These are phyloP conservation scores for Nothobranchius furzeri DNA, from an alignment of 2,113 vertebrate species.

Conservation along the genomic window DNA sequence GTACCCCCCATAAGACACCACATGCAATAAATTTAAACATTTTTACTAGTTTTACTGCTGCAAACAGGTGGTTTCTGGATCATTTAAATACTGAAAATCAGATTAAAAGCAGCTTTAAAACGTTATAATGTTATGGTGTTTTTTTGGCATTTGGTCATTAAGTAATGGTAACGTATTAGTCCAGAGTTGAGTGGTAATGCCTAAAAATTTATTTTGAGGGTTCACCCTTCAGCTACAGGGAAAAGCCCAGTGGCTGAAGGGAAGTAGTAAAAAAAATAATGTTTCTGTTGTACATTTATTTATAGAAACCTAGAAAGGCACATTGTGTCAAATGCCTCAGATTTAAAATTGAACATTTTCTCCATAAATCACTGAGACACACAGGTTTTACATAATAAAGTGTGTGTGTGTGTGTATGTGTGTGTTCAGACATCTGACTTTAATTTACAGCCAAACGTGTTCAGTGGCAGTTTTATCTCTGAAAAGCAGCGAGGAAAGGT, in stretches of 20 bases:
- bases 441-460: constrained; percentile 22
- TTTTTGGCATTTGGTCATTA: background rate
- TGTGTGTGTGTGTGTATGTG: background rate
- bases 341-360: background rate
- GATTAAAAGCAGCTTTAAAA: too few species aligned
- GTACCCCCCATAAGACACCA: too few species aligned
- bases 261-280: background rate
- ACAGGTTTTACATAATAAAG: background rate
- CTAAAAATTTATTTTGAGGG: background rate
- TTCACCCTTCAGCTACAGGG: background rate
- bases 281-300: background rate
- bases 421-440: constrained; percentile 13
- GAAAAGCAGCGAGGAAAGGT: constrained; percentile 1
- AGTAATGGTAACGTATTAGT: background rate
- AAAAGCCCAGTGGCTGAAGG: background rate
- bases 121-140: too few species aligned
- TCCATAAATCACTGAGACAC: background rate
- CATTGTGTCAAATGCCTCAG: background rate
- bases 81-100: too few species aligned
- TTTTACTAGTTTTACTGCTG: too few species aligned
- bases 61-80: too few species aligned
- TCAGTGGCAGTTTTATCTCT: constrained; percentile 30
- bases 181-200: background rate
- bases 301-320: background rate
- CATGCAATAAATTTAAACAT: too few species aligned